Evolutionary conservation across 2,113 vertebrate genomes (phyloP), one percentile per base, ranked within the genome.

Genomic region (Neopipo cinnamomea): DNA sequence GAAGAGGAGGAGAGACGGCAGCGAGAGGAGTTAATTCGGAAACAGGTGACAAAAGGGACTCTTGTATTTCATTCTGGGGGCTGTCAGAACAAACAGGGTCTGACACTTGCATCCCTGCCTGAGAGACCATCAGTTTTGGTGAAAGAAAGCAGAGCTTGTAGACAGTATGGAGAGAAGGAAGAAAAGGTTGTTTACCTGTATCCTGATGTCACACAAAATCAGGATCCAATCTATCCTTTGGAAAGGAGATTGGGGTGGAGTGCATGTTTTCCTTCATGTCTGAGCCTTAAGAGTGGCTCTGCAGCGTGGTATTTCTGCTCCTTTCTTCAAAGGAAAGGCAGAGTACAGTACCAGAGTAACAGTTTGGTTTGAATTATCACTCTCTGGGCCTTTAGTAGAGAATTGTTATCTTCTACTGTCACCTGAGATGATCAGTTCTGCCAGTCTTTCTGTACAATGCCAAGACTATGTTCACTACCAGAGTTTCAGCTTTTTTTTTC

Each of bases 1-100:
- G 99, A 99, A 89, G 99, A 99, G 70, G 99, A 99, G 70, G 99
- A 99, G 74, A 98, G 98, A 56, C 98, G 98, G 73, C 98, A 99
- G 97, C 98, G 98, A 68, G 99, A 99, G 94, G 99, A 99, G 76
- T 91, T 99, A 93, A 97, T 99, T 62, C 99, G 98, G 82, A 99
- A 99, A 97, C 99, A 99, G 98, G 99, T 99, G 66, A 95, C 86
- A 56, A 10, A 55, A 77, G 44, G 15, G 27, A 39, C 12, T 28
- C 8, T 17, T 41, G 14, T 9, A 13, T 73, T 75, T 63, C 31
- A 27, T 72, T 72, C 17, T 30, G 30, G 44, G 72, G 39, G 15
- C 39, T 80, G 11, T n/a, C 6, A n/a, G 41, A 50, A 66, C 1
- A 7, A 78, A 30, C 17, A 25, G 42, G 16, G 46, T 62, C 72